Evolutionary conservation across 2,797 vertebrate genomes (phyloP).

Genomic region (Heterohyrax brucei): DNA sequence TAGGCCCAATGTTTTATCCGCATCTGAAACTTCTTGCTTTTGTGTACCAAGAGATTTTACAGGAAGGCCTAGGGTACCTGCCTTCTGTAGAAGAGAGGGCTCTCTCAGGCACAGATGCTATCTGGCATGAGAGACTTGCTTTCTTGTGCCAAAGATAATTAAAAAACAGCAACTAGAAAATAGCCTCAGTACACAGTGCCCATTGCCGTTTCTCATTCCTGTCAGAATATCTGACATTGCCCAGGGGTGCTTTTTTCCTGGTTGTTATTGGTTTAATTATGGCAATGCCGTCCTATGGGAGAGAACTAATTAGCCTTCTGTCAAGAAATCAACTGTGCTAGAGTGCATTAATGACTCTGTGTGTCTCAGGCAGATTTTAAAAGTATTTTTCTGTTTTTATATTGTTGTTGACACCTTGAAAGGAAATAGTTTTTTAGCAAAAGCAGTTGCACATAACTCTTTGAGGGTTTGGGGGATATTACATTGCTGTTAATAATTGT

Average conservation of each 20-base stretch:
- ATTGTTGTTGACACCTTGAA: conserved; percentile 63
- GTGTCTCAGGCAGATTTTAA: conserved; percentile 68
- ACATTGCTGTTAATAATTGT: conserved; percentile 18
- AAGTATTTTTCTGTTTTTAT: conserved; percentile 72
- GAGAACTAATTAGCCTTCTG: conserved; percentile 84
- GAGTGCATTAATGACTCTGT: conserved; percentile 74
- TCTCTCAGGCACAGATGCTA: background rate
- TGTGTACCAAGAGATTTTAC: conserved; percentile 3
- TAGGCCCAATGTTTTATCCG: conserved; percentile 3
- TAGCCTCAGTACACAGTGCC: conserved; percentile 7
- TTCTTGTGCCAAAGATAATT: conserved; percentile 71
- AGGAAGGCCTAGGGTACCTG: background rate
- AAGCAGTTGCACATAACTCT: conserved; percentile 8
- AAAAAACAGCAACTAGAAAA: conserved; percentile 70
- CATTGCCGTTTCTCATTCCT: conserved; percentile 73
- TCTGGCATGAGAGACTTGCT: conserved; percentile 9
- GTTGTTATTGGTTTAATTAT: conserved; percentile 82
- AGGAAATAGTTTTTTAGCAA: conserved; percentile 24
- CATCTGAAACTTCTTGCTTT: conserved; percentile 23
- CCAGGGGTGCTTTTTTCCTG: conserved; percentile 51
- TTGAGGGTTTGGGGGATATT: background rate
- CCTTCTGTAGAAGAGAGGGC: background rate
- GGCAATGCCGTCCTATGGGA: conserved; percentile 76
- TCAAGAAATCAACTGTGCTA: conserved; percentile 75
- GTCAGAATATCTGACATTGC: conserved; percentile 76